These are phyloP conservation scores for Sandelia bainsii DNA, from an alignment of 2,797 vertebrate species.

Conservation along the genomic window DNA sequence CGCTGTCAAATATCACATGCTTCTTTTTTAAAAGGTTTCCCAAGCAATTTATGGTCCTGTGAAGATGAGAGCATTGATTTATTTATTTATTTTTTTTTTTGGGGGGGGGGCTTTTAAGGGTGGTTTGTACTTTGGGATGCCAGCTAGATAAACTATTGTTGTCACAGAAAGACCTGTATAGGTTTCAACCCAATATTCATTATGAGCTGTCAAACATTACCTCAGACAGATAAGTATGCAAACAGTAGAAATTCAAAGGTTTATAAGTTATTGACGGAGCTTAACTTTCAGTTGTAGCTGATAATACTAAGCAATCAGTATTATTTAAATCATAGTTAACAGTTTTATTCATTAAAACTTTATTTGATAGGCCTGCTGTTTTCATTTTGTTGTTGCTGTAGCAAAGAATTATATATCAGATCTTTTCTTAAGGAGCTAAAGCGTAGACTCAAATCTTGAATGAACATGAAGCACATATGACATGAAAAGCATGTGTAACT, in stretches of 20 bases:
- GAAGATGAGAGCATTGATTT: conserved; percentile 55
- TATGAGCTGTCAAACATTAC: not conserved
- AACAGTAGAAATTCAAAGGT: not conserved
- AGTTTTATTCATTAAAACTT: too few relatives aligned
- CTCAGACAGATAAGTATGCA: conserved; percentile 9
- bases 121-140: conserved; percentile 16
- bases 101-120: conserved; percentile 31
- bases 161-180: conserved; percentile 22
- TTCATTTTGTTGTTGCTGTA: conserved; percentile 6
- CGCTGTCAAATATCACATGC: conserved; percentile 23
- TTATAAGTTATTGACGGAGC: not conserved
- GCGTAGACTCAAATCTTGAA: not conserved
- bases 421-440: conserved; percentile 1
- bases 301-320: not conserved
- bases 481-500: conserved; percentile 1
- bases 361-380: not conserved
- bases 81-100: conserved; percentile 4
- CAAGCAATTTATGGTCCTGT: conserved; percentile 38
- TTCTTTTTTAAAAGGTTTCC: conserved; percentile 27
- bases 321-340: too few relatives aligned
- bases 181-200: conserved; percentile 16
- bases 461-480: conserved; percentile 12
- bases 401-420: not conserved
- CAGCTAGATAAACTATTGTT: conserved; percentile 33
- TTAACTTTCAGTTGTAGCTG: not conserved